Percentiles rank a stretch among this genome's conserved stretches.
These are phyloP conservation scores for Graphium colonna DNA, from an alignment of 2,888 invertebrate species.

Conservation along the genomic window DNA sequence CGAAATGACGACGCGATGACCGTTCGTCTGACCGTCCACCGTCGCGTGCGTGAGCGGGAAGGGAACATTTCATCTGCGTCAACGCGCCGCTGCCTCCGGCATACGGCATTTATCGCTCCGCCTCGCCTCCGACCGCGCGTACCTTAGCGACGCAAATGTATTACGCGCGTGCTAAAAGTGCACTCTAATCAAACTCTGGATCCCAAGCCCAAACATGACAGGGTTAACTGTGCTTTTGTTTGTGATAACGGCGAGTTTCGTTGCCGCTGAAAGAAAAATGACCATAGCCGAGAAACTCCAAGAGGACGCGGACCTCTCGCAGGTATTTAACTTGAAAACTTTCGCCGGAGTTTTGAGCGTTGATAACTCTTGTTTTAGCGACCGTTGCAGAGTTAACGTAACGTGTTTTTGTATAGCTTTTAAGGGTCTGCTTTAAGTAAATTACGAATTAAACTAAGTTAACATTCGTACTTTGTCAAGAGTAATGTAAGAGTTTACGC, in stretches of 20 bases:
- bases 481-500: no score
- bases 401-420: slow-evolving; percentile 11
- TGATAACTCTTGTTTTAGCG: slow-evolving; percentile 12
- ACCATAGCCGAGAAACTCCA: slow-evolving; percentile 83
- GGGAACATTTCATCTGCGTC: slow-evolving; percentile 43
- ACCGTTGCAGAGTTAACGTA: slow-evolving; percentile 15
- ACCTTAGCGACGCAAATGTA: slow-evolving; percentile 44
- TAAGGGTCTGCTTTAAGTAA: slow-evolving; percentile 2
- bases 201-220: slow-evolving; percentile 54
- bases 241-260: slow-evolving; percentile 56
- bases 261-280: slow-evolving; percentile 59
- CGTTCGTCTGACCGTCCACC: slow-evolving; percentile 38
- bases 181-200: slow-evolving; percentile 48
- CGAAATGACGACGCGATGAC: slow-evolving; percentile 52
- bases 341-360: slow-evolving; percentile 28
- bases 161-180: slow-evolving; percentile 63
- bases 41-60: slow-evolving; percentile 51
- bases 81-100: slow-evolving; percentile 50
- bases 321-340: slow-evolving; percentile 69
- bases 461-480: not conserved
- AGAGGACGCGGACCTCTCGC: slow-evolving; percentile 83
- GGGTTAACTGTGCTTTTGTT: slow-evolving; percentile 61
- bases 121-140: slow-evolving; percentile 50
- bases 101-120: slow-evolving; percentile 62
- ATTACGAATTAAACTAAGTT: not conserved